Conservation (phyloP, 2,888 invertebrate species). For the Kryphioiulus occultus region DNA sequence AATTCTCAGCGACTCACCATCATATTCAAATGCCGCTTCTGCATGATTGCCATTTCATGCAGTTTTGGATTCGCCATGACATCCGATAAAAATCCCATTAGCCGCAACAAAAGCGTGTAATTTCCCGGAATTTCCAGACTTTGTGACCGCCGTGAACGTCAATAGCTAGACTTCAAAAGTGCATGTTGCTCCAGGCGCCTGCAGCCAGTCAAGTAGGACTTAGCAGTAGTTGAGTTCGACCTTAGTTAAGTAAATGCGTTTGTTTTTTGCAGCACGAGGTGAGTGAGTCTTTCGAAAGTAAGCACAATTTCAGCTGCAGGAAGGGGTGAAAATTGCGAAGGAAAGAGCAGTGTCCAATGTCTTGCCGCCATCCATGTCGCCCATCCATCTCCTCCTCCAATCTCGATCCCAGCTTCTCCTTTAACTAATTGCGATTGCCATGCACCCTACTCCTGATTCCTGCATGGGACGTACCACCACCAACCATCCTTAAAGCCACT, state of each 20-base stretch:
- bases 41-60: neutral
- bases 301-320: neutral
- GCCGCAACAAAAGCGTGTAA: neutral
- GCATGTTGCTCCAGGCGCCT: neutral
- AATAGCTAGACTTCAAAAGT: neutral
- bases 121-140: neutral
- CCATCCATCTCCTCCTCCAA: constrained; percentile 31
- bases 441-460: constrained; percentile 11
- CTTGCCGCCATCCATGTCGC: constrained; percentile 25
- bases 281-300: constrained; percentile 37
- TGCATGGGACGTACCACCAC: constrained; percentile 37
- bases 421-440: neutral
- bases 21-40: neutral
- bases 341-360: constrained; percentile 11
- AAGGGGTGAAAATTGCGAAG: neutral
- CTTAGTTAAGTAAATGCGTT: constrained; percentile 42
- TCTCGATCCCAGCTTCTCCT: neutral
- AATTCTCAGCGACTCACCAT: neutral
- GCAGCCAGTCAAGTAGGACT: neutral
- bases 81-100: neutral
- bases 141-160: neutral
- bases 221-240: neutral
- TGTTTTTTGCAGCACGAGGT: constrained; percentile 45
- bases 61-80: neutral
- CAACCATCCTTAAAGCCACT: constrained; percentile 29